Conservation (phyloP, 2,113 vertebrate species). For the Apodemus sylvaticus region DNA sequence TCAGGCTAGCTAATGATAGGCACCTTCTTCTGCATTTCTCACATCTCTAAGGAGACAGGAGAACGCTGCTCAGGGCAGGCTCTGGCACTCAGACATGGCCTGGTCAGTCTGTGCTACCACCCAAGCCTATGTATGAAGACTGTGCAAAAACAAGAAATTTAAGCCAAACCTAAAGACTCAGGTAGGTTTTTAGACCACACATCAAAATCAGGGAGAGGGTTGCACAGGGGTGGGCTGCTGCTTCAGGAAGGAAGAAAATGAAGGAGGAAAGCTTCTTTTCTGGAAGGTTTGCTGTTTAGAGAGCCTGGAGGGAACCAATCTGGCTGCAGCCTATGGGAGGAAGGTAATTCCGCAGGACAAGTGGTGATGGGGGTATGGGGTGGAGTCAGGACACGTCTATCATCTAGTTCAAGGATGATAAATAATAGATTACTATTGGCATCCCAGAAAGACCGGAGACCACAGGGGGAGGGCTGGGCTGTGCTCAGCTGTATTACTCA, state of each 20-base stretch:
- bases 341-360: not conserved
- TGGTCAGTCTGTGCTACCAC: not conserved
- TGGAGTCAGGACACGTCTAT: not conserved
- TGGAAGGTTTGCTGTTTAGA: not conserved
- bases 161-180: not conserved
- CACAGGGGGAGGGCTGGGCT: not conserved
- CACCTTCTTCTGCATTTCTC: not conserved
- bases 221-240: not conserved
- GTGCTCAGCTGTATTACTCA: slow-evolving; percentile 40
- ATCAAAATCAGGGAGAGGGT: not conserved
- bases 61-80: not conserved
- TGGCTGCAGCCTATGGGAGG: not conserved
- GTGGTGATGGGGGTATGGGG: not conserved
- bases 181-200: not conserved
- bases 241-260: not conserved
- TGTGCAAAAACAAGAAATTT: not conserved
- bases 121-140: not conserved
- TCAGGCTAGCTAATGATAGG: not conserved
- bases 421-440: slow-evolving; percentile 14
- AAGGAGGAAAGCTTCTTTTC: not conserved
- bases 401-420: slow-evolving; percentile 16
- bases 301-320: not conserved
- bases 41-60: not conserved
- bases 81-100: not conserved
- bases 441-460: slow-evolving; percentile 42